Evolutionary conservation across 2,113 vertebrate species (phyloP).

Genomic region (Hyaena hyaena): DNA sequence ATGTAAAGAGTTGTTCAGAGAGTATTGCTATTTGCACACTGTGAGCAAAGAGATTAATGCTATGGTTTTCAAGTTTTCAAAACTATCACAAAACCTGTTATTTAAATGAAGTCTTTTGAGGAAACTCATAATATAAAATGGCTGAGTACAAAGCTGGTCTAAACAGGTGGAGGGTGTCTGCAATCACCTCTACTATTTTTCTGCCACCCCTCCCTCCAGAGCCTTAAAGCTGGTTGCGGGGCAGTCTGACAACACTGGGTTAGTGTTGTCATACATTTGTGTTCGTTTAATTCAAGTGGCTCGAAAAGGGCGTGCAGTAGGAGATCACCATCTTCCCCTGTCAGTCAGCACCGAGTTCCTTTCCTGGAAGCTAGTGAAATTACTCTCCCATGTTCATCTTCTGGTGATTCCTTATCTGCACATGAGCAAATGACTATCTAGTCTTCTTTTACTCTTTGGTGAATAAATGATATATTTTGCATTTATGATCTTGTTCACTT

Average conservation of each 20-base stretch:
- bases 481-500: background rate
- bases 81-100: slow-evolving; percentile 37
- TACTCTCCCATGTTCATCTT: background rate
- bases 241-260: background rate
- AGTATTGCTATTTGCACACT: background rate
- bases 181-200: background rate
- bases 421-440: background rate
- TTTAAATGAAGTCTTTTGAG: slow-evolving; percentile 35
- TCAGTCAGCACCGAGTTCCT: background rate
- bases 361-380: background rate
- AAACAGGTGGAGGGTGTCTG: background rate
- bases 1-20: background rate
- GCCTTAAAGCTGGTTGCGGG: background rate
- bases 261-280: background rate
- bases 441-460: background rate
- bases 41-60: slow-evolving; percentile 40
- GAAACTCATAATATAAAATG: background rate
- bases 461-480: background rate
- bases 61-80: slow-evolving; percentile 28
- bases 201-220: background rate
- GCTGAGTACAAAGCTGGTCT: background rate
- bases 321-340: background rate
- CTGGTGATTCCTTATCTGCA: background rate
- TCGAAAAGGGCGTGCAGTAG: background rate
- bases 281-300: background rate